Evolutionary conservation across 2,113 vertebrate genomes (phyloP), one percentile per base, ranked within the genome.

Genomic region (Xyrauchen texanus): DNA sequence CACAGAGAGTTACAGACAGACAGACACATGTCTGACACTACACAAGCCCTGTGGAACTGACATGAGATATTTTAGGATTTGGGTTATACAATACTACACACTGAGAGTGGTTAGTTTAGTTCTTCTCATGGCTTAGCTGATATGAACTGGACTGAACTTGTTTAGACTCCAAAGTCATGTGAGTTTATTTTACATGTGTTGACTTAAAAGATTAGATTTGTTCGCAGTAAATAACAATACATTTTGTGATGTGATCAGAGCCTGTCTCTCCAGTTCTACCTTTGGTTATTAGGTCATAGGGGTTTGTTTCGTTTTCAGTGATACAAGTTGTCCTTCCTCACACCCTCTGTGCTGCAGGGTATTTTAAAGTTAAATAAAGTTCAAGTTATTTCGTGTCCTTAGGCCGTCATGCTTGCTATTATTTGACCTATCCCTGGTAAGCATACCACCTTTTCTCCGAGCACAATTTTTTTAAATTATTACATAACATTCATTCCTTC

Each of bases 1-100:
- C 1, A 15, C 47, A 49, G 70, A 75, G 44, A 75, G n/a, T 71
- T 62, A 49, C 74, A 64, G 91, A 91, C 87, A 91, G 90, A 90
- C 87, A 88, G 83, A 79, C 81, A 85, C 89, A 87, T 90, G 90
- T 82, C 87, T 63, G 57, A 82, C 61, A 77, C n/a, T 62, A 80
- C 72, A 53, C 44, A 53, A 8, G 63, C 15, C 3, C 78, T 63
- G 51, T 87, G 78, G 66, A 82, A 63, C 66, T 57, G 2, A 49
- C 15, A 46, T 6, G 34, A 79, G 66, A 65, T 84, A 89, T 91
- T 87, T 90, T 87, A 85, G 82, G 87, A 79, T 78, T 51, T 13
- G 55, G 34, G 44, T 73, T 82, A 47, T 76, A 52, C 65, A 44
- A 74, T 67, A 53, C 85, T 73, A 77, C 52, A 47, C 77, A 44